These are phyloP conservation scores for Cottus gobio DNA, from an alignment of 2,113 vertebrate genomes.

Conservation along the genomic window DNA sequence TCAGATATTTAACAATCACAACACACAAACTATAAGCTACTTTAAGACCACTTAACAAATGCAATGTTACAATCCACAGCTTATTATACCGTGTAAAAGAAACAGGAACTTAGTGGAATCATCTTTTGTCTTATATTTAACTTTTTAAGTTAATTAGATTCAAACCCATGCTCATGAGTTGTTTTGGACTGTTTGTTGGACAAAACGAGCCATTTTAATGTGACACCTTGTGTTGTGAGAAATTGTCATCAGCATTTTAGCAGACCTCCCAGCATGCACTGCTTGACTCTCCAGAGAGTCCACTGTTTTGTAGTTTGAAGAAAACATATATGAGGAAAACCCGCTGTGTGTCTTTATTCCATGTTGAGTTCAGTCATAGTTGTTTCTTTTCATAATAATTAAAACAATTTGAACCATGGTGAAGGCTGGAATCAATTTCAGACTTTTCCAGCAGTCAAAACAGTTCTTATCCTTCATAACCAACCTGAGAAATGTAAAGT, in stretches of 20 bases:
- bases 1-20: neutral
- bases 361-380: neutral
- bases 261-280: neutral
- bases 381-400: neutral
- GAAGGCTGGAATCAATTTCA: neutral
- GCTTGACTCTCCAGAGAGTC: neutral
- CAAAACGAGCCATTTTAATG: neutral
- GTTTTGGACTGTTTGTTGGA: neutral
- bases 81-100: neutral
- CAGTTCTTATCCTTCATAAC: neutral
- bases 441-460: neutral
- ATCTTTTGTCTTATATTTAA: neutral
- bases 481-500: neutral
- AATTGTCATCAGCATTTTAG: neutral
- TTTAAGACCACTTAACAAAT: neutral
- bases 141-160: neutral
- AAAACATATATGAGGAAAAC: neutral
- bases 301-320: neutral
- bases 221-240: neutral
- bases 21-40: neutral
- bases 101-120: neutral
- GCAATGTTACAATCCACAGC: neutral
- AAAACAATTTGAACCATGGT: neutral
- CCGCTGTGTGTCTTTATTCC: neutral
- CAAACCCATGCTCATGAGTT: neutral